Percentiles rank a stretch among this genome's conserved stretches.
These are phyloP conservation scores for Ursus arctos DNA, from an alignment of 2,113 vertebrate genomes.

Conservation along the genomic window DNA sequence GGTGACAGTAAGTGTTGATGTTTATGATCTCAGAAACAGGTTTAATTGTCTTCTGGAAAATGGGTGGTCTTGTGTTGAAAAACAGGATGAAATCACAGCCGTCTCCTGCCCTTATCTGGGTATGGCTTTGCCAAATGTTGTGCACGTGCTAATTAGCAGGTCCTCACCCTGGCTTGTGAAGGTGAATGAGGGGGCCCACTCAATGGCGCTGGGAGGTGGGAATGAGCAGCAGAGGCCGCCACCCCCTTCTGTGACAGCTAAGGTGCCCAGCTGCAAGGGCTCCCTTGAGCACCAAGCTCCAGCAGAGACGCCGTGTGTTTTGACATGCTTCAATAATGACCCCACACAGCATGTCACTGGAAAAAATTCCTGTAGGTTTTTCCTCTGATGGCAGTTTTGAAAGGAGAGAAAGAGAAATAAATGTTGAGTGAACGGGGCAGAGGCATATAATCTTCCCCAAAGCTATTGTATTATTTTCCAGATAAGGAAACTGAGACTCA, in stretches of 20 bases:
- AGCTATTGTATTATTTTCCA: background rate
- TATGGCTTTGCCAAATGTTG: background rate
- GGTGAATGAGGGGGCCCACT: background rate
- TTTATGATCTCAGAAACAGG: conserved; percentile 22
- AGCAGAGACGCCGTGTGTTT: background rate
- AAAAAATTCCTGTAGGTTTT: background rate
- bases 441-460: background rate
- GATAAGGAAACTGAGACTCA: background rate
- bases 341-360: background rate
- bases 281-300: background rate
- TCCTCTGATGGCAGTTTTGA: background rate
- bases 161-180: accelerated
- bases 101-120: background rate
- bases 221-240: background rate
- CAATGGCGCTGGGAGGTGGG: background rate
- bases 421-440: background rate
- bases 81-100: background rate
- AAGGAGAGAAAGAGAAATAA: conserved; percentile 32
- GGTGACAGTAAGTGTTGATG: background rate
- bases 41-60: conserved; percentile 50
- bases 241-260: background rate
- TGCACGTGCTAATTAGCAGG: background rate
- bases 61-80: background rate
- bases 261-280: background rate
- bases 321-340: background rate